Evolutionary conservation across 1,140 invertebrate species (phyloP), one percentile per base, ranked within the genome.

Genomic region (Leucophenga varia): DNA sequence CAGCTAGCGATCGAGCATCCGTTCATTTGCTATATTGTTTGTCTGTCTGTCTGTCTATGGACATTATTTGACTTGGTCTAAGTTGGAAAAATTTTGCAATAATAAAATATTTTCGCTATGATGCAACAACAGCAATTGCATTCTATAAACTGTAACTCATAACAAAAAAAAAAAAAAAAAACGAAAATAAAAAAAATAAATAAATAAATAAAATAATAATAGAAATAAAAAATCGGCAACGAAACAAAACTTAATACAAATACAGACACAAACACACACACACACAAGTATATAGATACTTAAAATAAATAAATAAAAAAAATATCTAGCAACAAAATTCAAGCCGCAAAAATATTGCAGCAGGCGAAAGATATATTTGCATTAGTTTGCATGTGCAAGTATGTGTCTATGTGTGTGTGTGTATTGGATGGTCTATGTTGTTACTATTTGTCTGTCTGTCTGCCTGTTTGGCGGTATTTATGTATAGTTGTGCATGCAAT

Each of bases 81-180:
- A 67, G 63, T 67, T 67, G 64, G 51, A 48, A 51, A 58, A 67
- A 68, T 67, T 67, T 57, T 59, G 63, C 63, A 67, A 67, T 67
- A 67, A 67, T 67, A 67, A 67, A 67, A 67, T 67, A 67, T 67
- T 67, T 67, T 64, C 22, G 22, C 5, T 25, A 25, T 25, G 22
- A 5, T 25, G 22, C 22, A 25, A 25, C 22, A 25, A 25, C 63
- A 54, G 54, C 54, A 54, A 65, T 57, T 67, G 63, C 63, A 67
- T 67, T 67, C 67, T 63, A 67, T 67, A 67, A 67, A 67, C 59
- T 67, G 63, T 56, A 63, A 63, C 63, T 67, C 63, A 67, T 67
- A 67, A 67, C 61, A 61, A 52, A 52, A 47, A 52, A 56, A 41
- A 65, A 64, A 28, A 28, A 28, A 28, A 28, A 65, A 67, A 49